phyloP scores from a whole-genome alignment of 2,797 vertebrate genomes.

The Chromis chromis region DNA sequence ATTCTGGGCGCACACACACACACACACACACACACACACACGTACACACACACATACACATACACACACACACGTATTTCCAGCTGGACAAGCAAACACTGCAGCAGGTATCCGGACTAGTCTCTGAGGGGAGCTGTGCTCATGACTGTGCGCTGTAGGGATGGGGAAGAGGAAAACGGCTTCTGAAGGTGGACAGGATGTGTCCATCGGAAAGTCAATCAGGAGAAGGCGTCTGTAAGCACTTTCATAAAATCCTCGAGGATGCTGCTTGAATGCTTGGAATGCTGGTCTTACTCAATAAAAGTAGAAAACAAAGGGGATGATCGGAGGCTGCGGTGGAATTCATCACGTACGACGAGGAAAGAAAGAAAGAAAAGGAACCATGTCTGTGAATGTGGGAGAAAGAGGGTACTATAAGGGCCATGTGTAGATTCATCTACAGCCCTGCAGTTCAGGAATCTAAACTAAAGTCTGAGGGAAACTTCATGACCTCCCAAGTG shows the following conservation, averaged over 20 bases:
- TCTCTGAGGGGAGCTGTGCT: slow-evolving; percentile 76
- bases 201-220: slow-evolving; percentile 76
- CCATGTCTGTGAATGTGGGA: neutral
- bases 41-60: too few relatives aligned
- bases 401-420: neutral
- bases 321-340: slow-evolving; percentile 35
- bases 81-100: slow-evolving; percentile 67
- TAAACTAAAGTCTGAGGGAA: neutral
- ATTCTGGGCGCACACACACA: too few relatives aligned
- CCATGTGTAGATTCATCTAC: neutral
- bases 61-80: slow-evolving; percentile 48
- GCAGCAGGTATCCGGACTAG: slow-evolving; percentile 81
- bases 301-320: slow-evolving; percentile 64
- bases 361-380: slow-evolving; percentile 14
- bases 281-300: slow-evolving; percentile 68
- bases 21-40: slow-evolving; percentile 34
- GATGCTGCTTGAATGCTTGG: slow-evolving; percentile 72
- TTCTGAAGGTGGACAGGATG: slow-evolving; percentile 77
- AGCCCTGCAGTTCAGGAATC: neutral
- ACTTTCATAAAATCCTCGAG: slow-evolving; percentile 66
- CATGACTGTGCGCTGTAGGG: slow-evolving; percentile 55
- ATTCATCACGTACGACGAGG: slow-evolving; percentile 62
- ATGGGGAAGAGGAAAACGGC: slow-evolving; percentile 77
- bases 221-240: slow-evolving; percentile 63
- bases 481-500: neutral